Base-by-base conservation (phyloP, 2,888 invertebrate species). In the Tolmerus cingulatus region DNA sequence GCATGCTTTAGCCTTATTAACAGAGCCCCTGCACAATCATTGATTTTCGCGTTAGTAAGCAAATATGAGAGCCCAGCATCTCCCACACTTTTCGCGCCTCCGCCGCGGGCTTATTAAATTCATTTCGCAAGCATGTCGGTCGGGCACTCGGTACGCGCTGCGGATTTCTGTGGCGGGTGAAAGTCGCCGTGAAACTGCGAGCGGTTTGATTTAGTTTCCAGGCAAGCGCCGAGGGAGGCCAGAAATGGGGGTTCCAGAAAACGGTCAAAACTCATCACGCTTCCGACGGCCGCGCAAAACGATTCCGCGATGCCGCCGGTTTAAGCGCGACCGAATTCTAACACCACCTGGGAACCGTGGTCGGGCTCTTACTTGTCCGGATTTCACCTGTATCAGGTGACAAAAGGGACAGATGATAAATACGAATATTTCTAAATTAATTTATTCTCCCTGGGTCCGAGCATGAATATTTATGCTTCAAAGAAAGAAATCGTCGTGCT, bases 1-100 rank as follows among this genome's bases (percentile, higher is more conserved):
- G 40, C 78, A 43, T 78, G 40, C 40, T 78, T 43, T 43, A 78
- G 40, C 43, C 43, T 78, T 78, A 78, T 78, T 78, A 78, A 78
- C 78, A n/a, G 37, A 55, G 81, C 16, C 30, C 30, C n/a, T 55
- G 9, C 55, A 55, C 81, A 81, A 55, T 55, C 23, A 81, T 55
- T 46, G 76, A 76, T 76, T 76, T 76, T 76, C 40, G 37, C 40
- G 76, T 76, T 76, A 37, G 76, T 76, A 76, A 76, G 27, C 76
- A 76, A 76, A 76, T 76, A 76, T 76, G 40, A 37, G 40, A 76
- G 12, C 19, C 76, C 76, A 76, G 34, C 76, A 76, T 40, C 76
- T 76, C 37, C 40, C 34, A 40, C 40, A 40, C 76, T 37, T 40
- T 40, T 74, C 7, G n/a, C 16, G n/a, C 12, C 19, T 19, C 34